Conservation (phyloP, 2,888 invertebrate species). For the Rotaria sp. region DNA sequence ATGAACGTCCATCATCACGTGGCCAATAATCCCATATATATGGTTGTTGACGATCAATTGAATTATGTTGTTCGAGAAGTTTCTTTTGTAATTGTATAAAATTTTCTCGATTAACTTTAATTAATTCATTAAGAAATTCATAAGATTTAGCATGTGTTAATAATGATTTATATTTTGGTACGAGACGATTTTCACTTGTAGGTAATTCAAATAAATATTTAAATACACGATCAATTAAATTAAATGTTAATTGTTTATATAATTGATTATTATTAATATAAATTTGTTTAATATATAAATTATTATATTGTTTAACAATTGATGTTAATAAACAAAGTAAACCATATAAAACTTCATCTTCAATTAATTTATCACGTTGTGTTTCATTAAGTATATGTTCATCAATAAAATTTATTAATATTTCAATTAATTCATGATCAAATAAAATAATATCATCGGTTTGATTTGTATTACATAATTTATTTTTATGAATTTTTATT, state of each 20-base stretch:
- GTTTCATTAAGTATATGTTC: neutral
- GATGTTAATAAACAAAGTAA: slow-evolving; percentile 27
- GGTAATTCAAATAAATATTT: slow-evolving; percentile 15
- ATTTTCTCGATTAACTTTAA: slow-evolving; percentile 75
- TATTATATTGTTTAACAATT: slow-evolving; percentile 21
- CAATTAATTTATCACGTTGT: slow-evolving; percentile 21
- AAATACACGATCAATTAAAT: slow-evolving; percentile 10
- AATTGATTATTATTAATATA: neutral
- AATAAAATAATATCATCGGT: neutral
- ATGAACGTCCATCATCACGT: slow-evolving; percentile 83
- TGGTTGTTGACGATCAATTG: neutral
- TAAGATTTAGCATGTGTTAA: slow-evolving; percentile 42
- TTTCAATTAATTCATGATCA: slow-evolving; percentile 14
- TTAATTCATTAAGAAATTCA: slow-evolving; percentile 61
- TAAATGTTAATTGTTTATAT: slow-evolving; percentile 25
- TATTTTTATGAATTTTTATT: neutral
- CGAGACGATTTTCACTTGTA: neutral
- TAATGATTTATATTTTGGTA: slow-evolving; percentile 36
- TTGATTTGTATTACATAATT: neutral
- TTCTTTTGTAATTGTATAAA: slow-evolving; percentile 75
- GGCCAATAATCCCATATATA: slow-evolving; percentile 94
- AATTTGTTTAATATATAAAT: neutral
- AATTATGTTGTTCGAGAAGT: slow-evolving; percentile 70
- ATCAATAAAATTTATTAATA: slow-evolving; percentile 7
- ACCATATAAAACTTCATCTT: slow-evolving; percentile 26